Conservation (phyloP, 1,140 invertebrate species). For the Drosophila pruinosa region DNA sequence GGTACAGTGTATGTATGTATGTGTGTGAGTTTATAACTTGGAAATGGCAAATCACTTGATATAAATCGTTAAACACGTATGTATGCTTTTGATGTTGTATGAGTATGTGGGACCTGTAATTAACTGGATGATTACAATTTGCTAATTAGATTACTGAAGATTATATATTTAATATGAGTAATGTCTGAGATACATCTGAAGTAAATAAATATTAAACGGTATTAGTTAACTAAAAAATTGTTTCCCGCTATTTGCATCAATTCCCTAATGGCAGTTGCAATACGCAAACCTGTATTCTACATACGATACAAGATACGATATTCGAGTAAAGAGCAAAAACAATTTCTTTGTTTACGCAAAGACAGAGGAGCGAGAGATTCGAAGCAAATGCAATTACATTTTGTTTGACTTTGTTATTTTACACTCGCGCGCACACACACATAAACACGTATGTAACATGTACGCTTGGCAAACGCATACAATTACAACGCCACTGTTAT, state of each 20-base stretch:
- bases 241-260: not conserved
- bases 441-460: not conserved
- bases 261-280: not conserved
- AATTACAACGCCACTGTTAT: constrained; percentile 35
- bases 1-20: constrained; percentile 4
- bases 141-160: not conserved
- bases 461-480: constrained; percentile 9
- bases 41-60: constrained; percentile 39
- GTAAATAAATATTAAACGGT: not conserved
- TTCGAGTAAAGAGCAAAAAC: constrained; percentile 24
- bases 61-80: constrained; percentile 29
- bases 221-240: not conserved
- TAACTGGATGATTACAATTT: constrained; percentile 16
- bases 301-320: constrained; percentile 37
- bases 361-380: constrained; percentile 4
- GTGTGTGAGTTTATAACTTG: constrained; percentile 18
- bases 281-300: not conserved
- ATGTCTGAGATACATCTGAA: not conserved
- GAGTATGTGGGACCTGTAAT: constrained; percentile 30
- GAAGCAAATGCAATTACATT: constrained; percentile 52
- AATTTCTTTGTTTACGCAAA: constrained; percentile 29
- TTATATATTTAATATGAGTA: too few relatives aligned
- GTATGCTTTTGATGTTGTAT: not conserved
- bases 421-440: constrained; percentile 6
- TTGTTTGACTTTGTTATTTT: constrained; percentile 51